phyloP scores from a whole-genome alignment of 2,797 vertebrate species.

The Gallinago nigripennis region DNA sequence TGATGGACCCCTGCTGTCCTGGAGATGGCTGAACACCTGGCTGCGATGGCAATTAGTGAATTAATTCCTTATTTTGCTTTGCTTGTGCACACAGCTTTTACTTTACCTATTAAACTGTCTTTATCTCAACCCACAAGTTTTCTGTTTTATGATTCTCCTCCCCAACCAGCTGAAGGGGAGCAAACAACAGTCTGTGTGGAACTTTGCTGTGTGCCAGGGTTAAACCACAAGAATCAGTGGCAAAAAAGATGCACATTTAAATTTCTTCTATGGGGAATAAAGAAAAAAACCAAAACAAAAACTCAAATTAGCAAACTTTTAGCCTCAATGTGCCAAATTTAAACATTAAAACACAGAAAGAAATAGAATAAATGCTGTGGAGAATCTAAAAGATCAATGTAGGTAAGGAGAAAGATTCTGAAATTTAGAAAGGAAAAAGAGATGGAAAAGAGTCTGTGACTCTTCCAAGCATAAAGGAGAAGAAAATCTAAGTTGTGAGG shows the following conservation, averaged over 20 bases:
- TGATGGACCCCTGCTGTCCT: neutral
- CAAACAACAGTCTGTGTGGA: neutral
- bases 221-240: neutral
- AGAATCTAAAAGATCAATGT: neutral
- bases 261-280: neutral
- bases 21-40: neutral
- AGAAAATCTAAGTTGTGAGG: neutral
- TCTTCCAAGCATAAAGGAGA: neutral
- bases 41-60: neutral
- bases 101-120: neutral
- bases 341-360: neutral
- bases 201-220: neutral
- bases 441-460: neutral
- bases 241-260: neutral
- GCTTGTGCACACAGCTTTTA: neutral
- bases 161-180: no score
- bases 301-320: neutral
- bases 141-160: neutral
- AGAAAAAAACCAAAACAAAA: neutral
- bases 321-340: neutral
- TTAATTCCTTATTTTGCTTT: neutral
- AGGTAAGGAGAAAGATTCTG: neutral
- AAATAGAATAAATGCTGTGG: neutral
- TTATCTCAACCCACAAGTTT: neutral
- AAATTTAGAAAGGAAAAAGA: neutral